These are phyloP conservation scores for Teleopsis dalmanni DNA, from an alignment of 1,140 invertebrate species.

Conservation along the genomic window DNA sequence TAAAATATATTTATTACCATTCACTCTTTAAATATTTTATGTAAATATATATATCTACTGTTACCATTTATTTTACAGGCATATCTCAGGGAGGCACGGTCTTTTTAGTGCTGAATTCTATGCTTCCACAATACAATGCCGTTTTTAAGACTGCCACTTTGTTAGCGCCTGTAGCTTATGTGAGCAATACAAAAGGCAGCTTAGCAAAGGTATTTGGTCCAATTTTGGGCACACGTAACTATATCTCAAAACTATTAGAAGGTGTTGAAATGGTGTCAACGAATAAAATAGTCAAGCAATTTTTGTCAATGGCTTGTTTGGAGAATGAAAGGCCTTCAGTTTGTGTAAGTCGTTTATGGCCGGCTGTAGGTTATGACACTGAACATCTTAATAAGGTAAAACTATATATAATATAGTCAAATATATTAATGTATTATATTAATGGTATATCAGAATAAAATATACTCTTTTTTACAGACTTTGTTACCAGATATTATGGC, in stretches of 20 bases:
- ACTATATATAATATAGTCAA: neutral
- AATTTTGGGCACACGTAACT: slow-evolving; percentile 36
- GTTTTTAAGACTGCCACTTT: slow-evolving; percentile 51
- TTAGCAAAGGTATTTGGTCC: slow-evolving; percentile 40
- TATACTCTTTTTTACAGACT: slow-evolving; percentile 22
- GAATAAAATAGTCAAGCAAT: slow-evolving; percentile 45
- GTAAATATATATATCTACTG: too few species aligned
- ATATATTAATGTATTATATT: too few species aligned
- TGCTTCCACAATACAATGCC: slow-evolving; percentile 51
- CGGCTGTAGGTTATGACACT: slow-evolving; percentile 48
- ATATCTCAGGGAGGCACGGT: slow-evolving; percentile 55
- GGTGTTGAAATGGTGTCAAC: slow-evolving; percentile 52
- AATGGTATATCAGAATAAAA: too few species aligned
- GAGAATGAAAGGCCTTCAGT: slow-evolving; percentile 44
- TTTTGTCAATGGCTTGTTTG: slow-evolving; percentile 47
- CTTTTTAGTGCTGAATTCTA: slow-evolving; percentile 51
- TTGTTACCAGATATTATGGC: slow-evolving; percentile 47
- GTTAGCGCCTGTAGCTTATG: slow-evolving; percentile 52
- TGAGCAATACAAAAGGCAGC: slow-evolving; percentile 41
- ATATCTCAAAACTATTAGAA: slow-evolving; percentile 47
- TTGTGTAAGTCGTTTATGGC: slow-evolving; percentile 52
- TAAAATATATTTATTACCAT: too few species aligned
- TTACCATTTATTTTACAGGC: too few species aligned
- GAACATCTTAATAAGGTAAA: slow-evolving; percentile 41
- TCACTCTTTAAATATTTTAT: too few species aligned